These are phyloP conservation scores for Apis florea DNA, from an alignment of 1,140 invertebrate genomes.

Conservation along the genomic window DNA sequence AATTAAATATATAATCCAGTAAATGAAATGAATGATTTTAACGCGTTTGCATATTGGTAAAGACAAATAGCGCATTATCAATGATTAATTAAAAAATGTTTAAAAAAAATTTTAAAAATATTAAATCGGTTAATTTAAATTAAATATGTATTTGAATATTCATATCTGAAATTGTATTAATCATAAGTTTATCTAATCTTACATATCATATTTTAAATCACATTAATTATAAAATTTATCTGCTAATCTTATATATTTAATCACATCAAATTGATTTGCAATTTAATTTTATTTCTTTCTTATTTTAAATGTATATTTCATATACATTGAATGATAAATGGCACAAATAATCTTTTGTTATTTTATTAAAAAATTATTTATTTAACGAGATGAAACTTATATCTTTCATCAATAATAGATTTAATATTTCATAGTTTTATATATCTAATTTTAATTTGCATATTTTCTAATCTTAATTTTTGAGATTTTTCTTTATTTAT, in stretches of 20 bases:
- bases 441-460: neutral
- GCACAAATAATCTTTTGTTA: neutral
- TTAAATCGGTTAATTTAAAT: neutral
- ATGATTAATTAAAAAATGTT: neutral
- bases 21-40: neutral
- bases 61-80: neutral
- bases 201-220: slow-evolving; percentile 21
- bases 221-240: neutral
- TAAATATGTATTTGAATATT: neutral
- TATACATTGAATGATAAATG: neutral
- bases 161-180: neutral
- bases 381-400: neutral
- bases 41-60: slow-evolving; percentile 9
- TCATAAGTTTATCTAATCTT: slow-evolving; percentile 6
- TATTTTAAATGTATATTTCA: neutral
- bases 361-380: slow-evolving; percentile 22
- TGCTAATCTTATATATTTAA: slow-evolving; percentile 31
- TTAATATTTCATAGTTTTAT: neutral
- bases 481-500: neutral
- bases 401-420: neutral
- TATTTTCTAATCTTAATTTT: neutral
- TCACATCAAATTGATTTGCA: neutral
- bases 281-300: neutral
- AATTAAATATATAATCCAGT: slow-evolving; percentile 11
- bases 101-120: neutral